Conservation (phyloP, 2,113 vertebrate species). For the Scopus umbretta region DNA sequence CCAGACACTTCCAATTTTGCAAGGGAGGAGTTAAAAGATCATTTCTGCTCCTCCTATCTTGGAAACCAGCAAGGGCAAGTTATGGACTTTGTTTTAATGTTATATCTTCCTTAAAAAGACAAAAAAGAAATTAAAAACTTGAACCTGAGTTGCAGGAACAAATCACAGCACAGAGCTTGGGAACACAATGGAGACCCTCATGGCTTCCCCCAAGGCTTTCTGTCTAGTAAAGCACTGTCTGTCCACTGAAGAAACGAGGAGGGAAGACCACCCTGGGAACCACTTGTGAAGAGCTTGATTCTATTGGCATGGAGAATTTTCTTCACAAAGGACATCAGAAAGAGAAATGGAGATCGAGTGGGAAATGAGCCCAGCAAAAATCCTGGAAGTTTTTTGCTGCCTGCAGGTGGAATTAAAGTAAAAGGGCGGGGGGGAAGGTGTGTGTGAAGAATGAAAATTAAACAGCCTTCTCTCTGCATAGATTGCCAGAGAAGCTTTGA, state of each 20-base stretch:
- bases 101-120: background rate
- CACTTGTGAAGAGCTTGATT: background rate
- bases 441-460: background rate
- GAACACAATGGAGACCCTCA: background rate
- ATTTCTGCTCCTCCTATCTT: background rate
- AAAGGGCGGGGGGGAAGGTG: background rate
- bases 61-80: background rate
- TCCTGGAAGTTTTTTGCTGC: background rate
- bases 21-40: background rate
- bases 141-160: background rate
- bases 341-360: background rate
- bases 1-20: background rate
- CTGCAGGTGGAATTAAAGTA: background rate
- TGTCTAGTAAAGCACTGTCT: background rate
- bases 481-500: background rate
- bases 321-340: background rate
- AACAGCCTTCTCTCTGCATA: background rate
- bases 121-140: background rate
- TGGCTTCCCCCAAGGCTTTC: background rate
- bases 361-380: slow-evolving; percentile 9
- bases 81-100: background rate
- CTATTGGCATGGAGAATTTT: background rate
- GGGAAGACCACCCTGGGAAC: background rate
- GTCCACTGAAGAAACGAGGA: background rate
- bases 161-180: background rate